These are phyloP conservation scores for Aromia moschata DNA, from an alignment of 2,888 invertebrate species.

Conservation along the genomic window DNA sequence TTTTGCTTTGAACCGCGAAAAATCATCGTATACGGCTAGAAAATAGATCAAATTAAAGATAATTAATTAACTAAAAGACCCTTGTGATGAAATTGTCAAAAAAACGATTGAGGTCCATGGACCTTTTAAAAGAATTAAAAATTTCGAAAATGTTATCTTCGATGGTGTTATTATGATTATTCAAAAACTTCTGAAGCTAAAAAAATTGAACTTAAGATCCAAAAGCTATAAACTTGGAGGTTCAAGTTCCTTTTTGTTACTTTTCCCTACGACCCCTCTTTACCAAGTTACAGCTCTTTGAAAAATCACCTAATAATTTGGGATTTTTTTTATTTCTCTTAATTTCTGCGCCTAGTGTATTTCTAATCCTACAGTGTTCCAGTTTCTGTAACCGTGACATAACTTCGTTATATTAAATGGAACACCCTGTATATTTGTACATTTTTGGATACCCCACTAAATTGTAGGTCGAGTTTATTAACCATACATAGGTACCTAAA, in stretches of 20 bases:
- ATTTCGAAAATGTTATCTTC: not conserved
- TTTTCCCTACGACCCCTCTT: not conserved
- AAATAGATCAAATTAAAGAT: not conserved
- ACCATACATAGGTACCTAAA: too few relatives aligned
- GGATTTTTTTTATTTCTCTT: not conserved
- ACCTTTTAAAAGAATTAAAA: not conserved
- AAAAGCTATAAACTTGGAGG: not conserved
- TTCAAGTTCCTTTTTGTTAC: not conserved
- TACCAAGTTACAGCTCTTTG: not conserved
- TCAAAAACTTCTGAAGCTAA: not conserved
- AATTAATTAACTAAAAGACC: not conserved
- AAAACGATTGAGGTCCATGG: not conserved
- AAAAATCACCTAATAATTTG: not conserved
- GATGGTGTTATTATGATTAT: not conserved
- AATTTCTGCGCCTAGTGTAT: not conserved
- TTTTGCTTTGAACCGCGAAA: not conserved
- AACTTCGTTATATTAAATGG: too few relatives aligned
- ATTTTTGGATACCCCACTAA: too few relatives aligned
- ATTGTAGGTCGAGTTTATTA: too few relatives aligned
- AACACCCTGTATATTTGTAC: too few relatives aligned
- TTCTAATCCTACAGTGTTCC: too few relatives aligned
- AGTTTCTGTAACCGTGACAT: too few relatives aligned
- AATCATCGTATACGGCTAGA: not conserved
- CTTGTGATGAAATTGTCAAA: not conserved
- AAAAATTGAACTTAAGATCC: not conserved